Evolutionary conservation across 2,113 vertebrate species (phyloP).

Genomic region (Epinephelus lanceolatus): DNA sequence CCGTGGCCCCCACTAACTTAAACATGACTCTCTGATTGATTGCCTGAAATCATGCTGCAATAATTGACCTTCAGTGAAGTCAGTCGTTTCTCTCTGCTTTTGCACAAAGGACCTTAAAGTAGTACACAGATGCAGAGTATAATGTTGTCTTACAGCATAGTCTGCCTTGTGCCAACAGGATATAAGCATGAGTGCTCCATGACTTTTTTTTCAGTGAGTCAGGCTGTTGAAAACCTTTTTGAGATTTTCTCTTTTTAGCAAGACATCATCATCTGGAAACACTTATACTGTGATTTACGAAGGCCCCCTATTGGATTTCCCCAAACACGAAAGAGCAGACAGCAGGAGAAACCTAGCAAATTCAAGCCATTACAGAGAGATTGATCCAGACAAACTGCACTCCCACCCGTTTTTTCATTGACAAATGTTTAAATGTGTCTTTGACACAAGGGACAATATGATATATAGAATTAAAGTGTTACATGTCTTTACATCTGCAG

Average conservation of each 20-base stretch:
- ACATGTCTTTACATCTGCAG: constrained; percentile 8
- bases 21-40: constrained; percentile 69
- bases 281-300: constrained; percentile 84
- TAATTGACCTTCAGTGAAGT: constrained; percentile 66
- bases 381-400: constrained; percentile 48
- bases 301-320: constrained; percentile 83
- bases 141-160: constrained; percentile 59
- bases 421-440: constrained; percentile 40
- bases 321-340: constrained; percentile 76
- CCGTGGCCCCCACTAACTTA: constrained; percentile 57
- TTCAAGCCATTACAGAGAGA: constrained; percentile 69
- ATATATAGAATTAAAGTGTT: neutral
- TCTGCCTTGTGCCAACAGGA: constrained; percentile 67
- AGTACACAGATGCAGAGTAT: constrained; percentile 49
- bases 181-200: constrained; percentile 59
- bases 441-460: constrained; percentile 8
- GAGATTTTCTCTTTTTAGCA: constrained; percentile 56
- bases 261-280: constrained; percentile 87
- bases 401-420: constrained; percentile 15
- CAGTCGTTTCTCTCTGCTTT: constrained; percentile 16
- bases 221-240: constrained; percentile 61
- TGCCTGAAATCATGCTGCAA: constrained; percentile 61
- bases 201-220: constrained; percentile 50
- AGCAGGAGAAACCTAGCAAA: constrained; percentile 62
- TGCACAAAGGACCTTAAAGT: constrained; percentile 49